A percentile compares a stretch with the other conserved stretches of the same genome.
These are phyloP conservation scores for Sceloporus undulatus DNA, from an alignment of 2,113 vertebrate species.

Conservation along the genomic window DNA sequence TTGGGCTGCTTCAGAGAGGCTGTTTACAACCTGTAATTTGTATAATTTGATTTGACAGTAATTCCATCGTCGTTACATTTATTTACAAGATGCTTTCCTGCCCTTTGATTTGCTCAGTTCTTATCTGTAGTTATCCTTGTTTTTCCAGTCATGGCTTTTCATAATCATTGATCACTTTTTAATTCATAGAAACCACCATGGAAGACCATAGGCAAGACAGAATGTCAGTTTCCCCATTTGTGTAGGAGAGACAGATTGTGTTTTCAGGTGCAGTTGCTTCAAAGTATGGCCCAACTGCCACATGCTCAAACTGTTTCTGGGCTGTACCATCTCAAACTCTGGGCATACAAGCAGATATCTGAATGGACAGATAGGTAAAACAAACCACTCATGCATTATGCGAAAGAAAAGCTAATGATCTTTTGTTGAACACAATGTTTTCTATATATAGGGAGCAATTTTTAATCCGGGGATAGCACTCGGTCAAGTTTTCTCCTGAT, in stretches of 20 bases:
- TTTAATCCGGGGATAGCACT: neutral
- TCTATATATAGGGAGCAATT: neutral
- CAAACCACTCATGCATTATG: neutral
- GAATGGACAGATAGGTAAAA: neutral
- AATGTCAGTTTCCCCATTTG: neutral
- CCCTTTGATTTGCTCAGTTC: neutral
- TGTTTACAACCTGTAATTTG: constrained; percentile 13
- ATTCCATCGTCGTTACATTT: constrained; percentile 43
- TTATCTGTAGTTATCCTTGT: constrained; percentile 33
- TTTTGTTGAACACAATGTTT: neutral
- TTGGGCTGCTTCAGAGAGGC: constrained; percentile 44
- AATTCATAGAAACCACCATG: constrained; percentile 6
- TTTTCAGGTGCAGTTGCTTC: neutral
- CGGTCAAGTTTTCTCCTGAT: neutral
- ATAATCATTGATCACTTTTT: constrained; percentile 26
- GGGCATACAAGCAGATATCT: neutral
- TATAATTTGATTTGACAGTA: constrained; percentile 55
- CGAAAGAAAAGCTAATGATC: no score
- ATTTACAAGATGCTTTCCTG: constrained; percentile 51
- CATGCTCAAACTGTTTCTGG: neutral
- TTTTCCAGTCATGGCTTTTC: constrained; percentile 27
- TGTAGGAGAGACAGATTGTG: neutral
- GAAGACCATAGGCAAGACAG: constrained; percentile 7
- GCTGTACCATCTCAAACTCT: neutral
- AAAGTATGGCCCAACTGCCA: neutral